These are phyloP conservation scores for Callopanchax toddi DNA, from an alignment of 2,113 vertebrate species.

Conservation along the genomic window DNA sequence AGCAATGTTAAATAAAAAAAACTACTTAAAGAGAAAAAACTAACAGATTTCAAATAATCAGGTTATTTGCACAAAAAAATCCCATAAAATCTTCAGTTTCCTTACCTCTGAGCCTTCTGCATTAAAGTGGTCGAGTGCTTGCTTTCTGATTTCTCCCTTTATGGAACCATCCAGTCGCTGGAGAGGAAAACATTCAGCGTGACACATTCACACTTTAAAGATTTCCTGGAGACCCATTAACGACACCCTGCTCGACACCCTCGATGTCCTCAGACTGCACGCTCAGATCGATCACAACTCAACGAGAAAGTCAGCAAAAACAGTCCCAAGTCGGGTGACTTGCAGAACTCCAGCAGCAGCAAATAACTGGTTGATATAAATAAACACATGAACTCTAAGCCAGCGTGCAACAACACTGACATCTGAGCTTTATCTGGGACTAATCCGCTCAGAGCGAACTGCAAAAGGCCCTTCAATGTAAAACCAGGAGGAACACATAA, in stretches of 20 bases:
- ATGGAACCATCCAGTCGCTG: slow-evolving; percentile 98
- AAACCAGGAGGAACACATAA: no score
- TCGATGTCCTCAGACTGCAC: not conserved
- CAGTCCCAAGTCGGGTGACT: slow-evolving; percentile 22
- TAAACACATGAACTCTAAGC: slow-evolving; percentile 68
- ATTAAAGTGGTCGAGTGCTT: slow-evolving; percentile 98
- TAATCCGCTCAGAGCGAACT: slow-evolving; percentile 6
- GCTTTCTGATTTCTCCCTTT: slow-evolving; percentile 97
- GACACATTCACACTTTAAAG: not conserved
- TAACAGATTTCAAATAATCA: no score
- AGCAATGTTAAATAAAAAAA: not conserved
- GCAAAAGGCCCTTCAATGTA: slow-evolving; percentile 9
- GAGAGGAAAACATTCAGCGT: slow-evolving; percentile 52
- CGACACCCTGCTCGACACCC: not conserved
- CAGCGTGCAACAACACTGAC: slow-evolving; percentile 64
- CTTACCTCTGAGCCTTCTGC: slow-evolving; percentile 98
- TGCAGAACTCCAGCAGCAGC: slow-evolving; percentile 51
- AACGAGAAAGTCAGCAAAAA: slow-evolving; percentile 28
- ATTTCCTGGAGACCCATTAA: not conserved
- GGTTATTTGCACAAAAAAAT: no score
- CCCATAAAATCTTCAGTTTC: not conserved
- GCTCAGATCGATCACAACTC: slow-evolving; percentile 1
- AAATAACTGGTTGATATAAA: slow-evolving; percentile 86
- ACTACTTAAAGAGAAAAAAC: not conserved
- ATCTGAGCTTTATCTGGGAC: slow-evolving; percentile 53